Evolutionary conservation across 2,797 vertebrate species (phyloP), one percentile per base, ranked within the genome.

Genomic region (Basileuterus tristriatus): DNA sequence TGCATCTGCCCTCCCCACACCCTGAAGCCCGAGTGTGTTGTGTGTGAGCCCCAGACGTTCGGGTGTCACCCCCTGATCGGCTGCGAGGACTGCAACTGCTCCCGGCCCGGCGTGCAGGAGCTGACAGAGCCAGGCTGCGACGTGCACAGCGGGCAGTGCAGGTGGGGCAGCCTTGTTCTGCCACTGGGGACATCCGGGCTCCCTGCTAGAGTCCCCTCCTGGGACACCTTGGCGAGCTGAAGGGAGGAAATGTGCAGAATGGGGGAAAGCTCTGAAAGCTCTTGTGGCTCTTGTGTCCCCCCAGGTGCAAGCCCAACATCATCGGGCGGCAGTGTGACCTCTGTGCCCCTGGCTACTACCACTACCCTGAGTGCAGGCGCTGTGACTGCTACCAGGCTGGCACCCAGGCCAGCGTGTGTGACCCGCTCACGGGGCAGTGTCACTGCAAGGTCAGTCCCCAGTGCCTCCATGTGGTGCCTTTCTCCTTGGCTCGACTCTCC

Each of bases 71-170:
- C 99, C 0, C 95, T 99, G 94, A 98, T 99, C 0, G 99, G 99
- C 39, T 99, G 99, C 2, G 99, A 99, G 97, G 97, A 99, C 69
- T 99, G 99, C 94, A 99, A 99, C 97, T 99, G 99, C 97, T 99
- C 99, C 1, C 96, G 94, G 8, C 97, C 98, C 0, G 99, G 99
- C 0, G 95, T 99, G 92, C 83, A 98, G 71, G 96, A 98, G 11
- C 96, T 98, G 81, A 77, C 94, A 0, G 98, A 99, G 32, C 98
- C 97, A 1, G 98, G 94, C 96, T 99, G 99, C 0, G 98, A 99
- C 5, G 69, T 93, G 29, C 95, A 98, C 92, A 99, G 98, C 0
- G 99, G 99, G 56, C 99, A 99, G 98, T 99, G 99, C 99, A 98
- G 98, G 99, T 99, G 94, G 75, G 91, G 55, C 27, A 63, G 59